phyloP scores from a whole-genome alignment of 2,888 invertebrate species.

The Pachliopta kotzebuea region DNA sequence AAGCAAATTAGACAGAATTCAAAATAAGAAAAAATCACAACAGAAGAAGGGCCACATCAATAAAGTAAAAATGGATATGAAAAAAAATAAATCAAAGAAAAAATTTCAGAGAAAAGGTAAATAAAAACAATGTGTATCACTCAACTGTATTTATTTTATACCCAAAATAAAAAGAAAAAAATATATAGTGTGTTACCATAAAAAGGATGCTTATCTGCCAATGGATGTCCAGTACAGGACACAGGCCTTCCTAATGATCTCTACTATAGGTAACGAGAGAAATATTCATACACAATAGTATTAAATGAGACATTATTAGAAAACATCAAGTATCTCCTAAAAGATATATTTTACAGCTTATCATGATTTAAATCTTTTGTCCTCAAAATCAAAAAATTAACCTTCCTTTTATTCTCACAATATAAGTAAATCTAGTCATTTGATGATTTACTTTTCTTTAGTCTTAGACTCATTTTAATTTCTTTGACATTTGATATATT shows the following conservation, averaged over 20 bases:
- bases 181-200: too few relatives aligned
- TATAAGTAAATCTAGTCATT: constrained; percentile 8
- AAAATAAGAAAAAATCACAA: constrained; percentile 84
- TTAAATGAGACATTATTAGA: too few relatives aligned
- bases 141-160: not conserved
- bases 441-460: constrained; percentile 34
- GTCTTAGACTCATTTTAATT: constrained; percentile 32
- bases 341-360: too few relatives aligned
- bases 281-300: too few relatives aligned
- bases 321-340: too few relatives aligned
- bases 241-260: too few relatives aligned
- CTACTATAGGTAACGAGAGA: too few relatives aligned
- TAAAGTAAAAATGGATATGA: constrained; percentile 49
- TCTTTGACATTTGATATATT: constrained; percentile 11
- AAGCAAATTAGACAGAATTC: constrained; percentile 84
- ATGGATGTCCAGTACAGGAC: too few relatives aligned
- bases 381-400: too few relatives aligned
- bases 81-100: constrained; percentile 67
- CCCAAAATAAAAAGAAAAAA: not conserved
- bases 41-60: constrained; percentile 57
- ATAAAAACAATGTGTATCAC: constrained; percentile 30
- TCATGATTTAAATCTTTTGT: too few relatives aligned
- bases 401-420: not conserved
- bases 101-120: constrained; percentile 63
- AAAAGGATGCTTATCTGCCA: not conserved